Conservation (phyloP, 2,888 invertebrate genomes). For the Nowickia ferox region DNA sequence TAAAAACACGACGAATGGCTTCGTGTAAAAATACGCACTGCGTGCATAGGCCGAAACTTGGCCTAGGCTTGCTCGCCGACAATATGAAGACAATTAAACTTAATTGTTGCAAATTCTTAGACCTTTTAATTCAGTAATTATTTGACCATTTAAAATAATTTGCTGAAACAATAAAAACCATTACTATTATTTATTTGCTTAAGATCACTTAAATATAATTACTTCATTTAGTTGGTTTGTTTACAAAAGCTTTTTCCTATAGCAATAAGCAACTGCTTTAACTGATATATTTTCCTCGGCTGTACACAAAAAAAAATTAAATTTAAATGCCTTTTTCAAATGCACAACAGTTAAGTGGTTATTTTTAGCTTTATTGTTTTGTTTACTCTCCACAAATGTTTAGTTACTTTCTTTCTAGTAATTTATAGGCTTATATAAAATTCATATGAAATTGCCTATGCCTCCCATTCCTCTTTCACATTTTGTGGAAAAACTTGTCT, state of each 20-base stretch:
- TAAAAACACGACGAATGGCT: too few relatives aligned
- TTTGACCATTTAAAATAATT: background rate
- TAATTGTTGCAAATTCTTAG: too few relatives aligned
- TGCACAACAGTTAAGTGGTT: slow-evolving; percentile 46
- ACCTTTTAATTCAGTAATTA: background rate
- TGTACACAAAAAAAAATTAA: slow-evolving; percentile 4
- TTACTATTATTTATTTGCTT: slow-evolving; percentile 11
- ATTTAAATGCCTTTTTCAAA: slow-evolving; percentile 41
- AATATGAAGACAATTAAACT: too few relatives aligned
- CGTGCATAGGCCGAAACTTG: too few relatives aligned
- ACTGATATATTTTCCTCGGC: background rate
- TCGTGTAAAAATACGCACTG: too few relatives aligned
- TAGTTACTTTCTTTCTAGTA: slow-evolving; percentile 31
- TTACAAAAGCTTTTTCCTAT: background rate
- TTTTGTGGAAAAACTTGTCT: background rate
- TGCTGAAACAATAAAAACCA: slow-evolving; percentile 9
- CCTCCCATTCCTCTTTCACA: background rate
- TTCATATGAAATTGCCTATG: slow-evolving; percentile 56
- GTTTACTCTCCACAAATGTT: slow-evolving; percentile 38
- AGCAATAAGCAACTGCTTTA: background rate
- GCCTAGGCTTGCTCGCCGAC: too few relatives aligned
- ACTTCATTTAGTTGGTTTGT: background rate
- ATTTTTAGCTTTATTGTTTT: slow-evolving; percentile 7
- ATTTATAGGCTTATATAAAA: slow-evolving; percentile 56
- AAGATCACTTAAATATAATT: background rate